These are phyloP conservation scores for Rhaphigaster nebulosa DNA, from an alignment of 2,888 invertebrate genomes.

Conservation along the genomic window DNA sequence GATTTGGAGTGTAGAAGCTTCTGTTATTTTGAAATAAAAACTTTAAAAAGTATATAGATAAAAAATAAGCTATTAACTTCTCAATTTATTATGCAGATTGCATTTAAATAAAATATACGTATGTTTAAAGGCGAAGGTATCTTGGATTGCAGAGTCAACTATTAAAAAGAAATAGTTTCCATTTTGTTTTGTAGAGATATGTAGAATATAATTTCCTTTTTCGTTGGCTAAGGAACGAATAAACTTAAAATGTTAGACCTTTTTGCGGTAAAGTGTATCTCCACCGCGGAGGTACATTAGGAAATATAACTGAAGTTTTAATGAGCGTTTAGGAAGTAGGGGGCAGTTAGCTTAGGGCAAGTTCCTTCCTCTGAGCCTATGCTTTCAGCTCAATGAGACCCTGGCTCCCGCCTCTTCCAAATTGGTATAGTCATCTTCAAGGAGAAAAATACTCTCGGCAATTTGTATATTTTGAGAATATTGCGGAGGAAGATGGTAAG, in stretches of 20 bases:
- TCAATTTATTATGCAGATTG: too few relatives aligned
- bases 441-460: not conserved
- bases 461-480: not conserved
- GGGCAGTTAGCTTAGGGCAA: not conserved
- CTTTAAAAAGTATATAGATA: too few relatives aligned
- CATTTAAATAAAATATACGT: too few relatives aligned
- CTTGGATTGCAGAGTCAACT: too few relatives aligned
- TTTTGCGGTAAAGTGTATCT: not conserved
- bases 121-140: too few relatives aligned
- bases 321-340: conserved; percentile 18
- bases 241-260: not conserved
- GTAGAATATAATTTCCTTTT: not conserved
- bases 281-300: not conserved
- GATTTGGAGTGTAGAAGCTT: too few relatives aligned
- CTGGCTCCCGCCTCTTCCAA: not conserved
- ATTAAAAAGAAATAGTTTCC: too few relatives aligned
- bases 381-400: conserved; percentile 5
- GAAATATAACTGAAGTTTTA: conserved; percentile 20
- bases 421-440: not conserved
- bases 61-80: too few relatives aligned
- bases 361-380: not conserved
- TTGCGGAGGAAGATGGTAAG: not conserved
- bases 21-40: too few relatives aligned
- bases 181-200: not conserved
- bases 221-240: not conserved